phyloP scores from a whole-genome alignment of 2,888 invertebrate species.

The Phlogophora meticulosa region DNA sequence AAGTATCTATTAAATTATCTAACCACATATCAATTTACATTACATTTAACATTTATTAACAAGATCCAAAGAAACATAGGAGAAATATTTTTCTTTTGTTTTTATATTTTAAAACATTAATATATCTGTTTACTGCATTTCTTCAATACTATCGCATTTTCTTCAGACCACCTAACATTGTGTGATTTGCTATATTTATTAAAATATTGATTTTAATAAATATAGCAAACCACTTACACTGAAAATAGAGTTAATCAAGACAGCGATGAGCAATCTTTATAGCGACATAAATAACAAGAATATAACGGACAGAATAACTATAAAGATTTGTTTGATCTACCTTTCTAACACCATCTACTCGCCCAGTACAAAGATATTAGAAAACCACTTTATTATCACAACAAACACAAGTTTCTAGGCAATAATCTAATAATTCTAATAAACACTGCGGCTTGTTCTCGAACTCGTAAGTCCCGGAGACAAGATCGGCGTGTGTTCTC shows the following conservation, averaged over 20 bases:
- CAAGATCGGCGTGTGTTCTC: slow-evolving; percentile 62
- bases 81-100: no score
- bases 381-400: slow-evolving; percentile 48
- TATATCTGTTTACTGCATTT: no score
- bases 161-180: no score
- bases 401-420: slow-evolving; percentile 48
- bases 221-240: not conserved
- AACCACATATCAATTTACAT: no score
- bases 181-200: no score
- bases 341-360: slow-evolving; percentile 3
- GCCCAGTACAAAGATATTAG: slow-evolving; percentile 23
- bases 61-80: no score
- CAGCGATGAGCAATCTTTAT: not conserved
- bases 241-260: not conserved
- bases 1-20: no score
- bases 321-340: slow-evolving; percentile 6
- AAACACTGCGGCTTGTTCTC: slow-evolving; percentile 52
- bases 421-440: slow-evolving; percentile 56
- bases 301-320: not conserved
- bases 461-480: slow-evolving; percentile 60
- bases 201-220: no score
- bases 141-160: no score
- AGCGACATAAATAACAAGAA: slow-evolving; percentile 10
- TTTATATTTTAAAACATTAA: no score
- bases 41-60: no score